Evolutionary conservation across 2,888 invertebrate species (phyloP), one percentile per base, ranked within the genome.

Genomic region (Stenchaetothrips biformis): DNA sequence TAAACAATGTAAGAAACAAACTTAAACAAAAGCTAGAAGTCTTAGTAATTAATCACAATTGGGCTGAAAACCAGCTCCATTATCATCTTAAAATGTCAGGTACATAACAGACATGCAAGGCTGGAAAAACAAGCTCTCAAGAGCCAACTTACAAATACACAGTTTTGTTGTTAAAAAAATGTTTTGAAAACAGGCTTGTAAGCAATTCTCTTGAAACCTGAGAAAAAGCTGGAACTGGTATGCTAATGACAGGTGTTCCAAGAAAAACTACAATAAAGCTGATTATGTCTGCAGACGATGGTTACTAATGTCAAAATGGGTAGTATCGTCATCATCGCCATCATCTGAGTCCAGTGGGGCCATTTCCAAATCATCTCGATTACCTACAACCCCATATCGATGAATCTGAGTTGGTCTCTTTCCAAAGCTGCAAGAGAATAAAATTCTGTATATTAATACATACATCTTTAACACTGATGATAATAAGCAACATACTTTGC

Each of bases 301-400:
- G 80, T 83, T 85, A 81, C 85, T 86, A 37, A 85, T 85, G 83
- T 87, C 87, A 81, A 87, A 87, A 59, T 87, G 85, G 74, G 87
- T 87, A 53, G 86, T 86, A 79, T 88, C 88, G 80, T 88, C 88
- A 4, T 88, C 88, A 53, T 87, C 87, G 48, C 88, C 88, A 80
- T 88, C 88, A 48, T 88, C 88, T 80, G 87, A 84, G 13, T 87
- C 88, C 79, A 88, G 83, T 78, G 88, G 88, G 81, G 87, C 84
- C 88, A 88, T 87, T 82, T 88, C 88, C 79, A 87, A 85, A 81
- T 88, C 88, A 82, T 87, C 87, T 81, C 86, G 85, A 81, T 87
- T 86, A 25, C 87, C 85, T 49, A 88, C 84, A 25, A 88, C 83
- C n/a, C 88, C 88, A 80, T 88, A 87, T 81, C 88, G 87, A 80